Base-by-base conservation (phyloP, 2,113 vertebrate genomes). In the Oplegnathus fasciatus region DNA sequence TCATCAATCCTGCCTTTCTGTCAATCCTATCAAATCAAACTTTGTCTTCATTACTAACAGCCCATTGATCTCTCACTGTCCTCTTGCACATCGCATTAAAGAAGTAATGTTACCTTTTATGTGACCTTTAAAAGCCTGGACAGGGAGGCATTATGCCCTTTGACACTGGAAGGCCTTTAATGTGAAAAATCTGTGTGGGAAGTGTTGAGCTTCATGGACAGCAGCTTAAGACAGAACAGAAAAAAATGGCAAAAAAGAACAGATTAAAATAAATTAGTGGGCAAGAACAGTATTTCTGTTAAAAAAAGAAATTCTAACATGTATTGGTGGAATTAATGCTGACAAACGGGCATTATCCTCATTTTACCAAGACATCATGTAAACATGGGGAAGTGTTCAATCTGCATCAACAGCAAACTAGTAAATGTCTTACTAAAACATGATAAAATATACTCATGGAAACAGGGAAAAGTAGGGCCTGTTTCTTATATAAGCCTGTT, bases 31-130 rank as follows among this genome's bases (percentile, higher is more conserved):
- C 37, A 48, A 65, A 78, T 67, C 32, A 65, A 54, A 73, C 22
- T 30, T 52, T 46, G 18, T 2, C 40, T 78, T 40, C 11, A 48
- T 58, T 78, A 46, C 78, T 46, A 71, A 65, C 71, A 46, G 30
- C 18, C 30, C 52, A 74, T 67, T 84, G 22, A 81, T 60, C 52
- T 2, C 1, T 60, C 28, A 17, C 66, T 86, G 64, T 55, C 66
- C 24, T 40, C 28, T 62, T 73, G 73, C 28, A 55, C 34, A 79
- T 80, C 74, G 61, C 14, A 34, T 58, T 78, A 48, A 72, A 76
- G 32, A 69, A 52, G 34, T 83, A 61, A 62, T 28, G 30, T 46
- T 20, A 55, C 18, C 5, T 78, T 75, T 71, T 26, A 81, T 2
- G 30, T 34, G 28, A n/a, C 48, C 9, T 58, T n/a, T 70, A 44